Percentiles rank a stretch among this genome's conserved stretches.
These are phyloP conservation scores for Agrotis clavis DNA, from an alignment of 2,888 invertebrate species.

Conservation along the genomic window DNA sequence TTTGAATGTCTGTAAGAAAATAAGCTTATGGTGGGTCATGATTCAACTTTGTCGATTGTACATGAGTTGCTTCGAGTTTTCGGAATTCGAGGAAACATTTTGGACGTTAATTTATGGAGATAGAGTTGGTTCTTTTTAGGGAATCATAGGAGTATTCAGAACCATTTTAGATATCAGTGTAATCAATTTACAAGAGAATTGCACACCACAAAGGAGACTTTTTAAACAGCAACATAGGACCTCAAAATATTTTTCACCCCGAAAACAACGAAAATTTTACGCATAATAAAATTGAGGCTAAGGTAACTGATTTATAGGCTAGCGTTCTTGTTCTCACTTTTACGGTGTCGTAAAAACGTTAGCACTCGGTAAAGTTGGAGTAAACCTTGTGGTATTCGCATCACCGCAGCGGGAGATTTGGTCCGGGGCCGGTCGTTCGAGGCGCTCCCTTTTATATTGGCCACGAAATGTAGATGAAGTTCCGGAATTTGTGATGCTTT, in stretches of 20 bases:
- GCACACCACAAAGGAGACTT: neutral
- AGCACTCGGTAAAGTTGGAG: slow-evolving; percentile 50
- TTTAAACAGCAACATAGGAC: slow-evolving; percentile 1
- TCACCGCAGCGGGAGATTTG: slow-evolving; percentile 51
- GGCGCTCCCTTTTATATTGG: slow-evolving; percentile 46
- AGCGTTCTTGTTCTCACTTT: slow-evolving; percentile 54
- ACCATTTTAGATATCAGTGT: neutral
- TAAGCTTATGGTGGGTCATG: too few species aligned
- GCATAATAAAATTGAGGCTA: slow-evolving; percentile 37
- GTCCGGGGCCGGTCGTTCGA: slow-evolving; percentile 46
- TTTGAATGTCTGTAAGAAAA: too few species aligned
- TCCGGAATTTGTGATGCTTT: slow-evolving; percentile 27
- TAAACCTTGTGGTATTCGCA: slow-evolving; percentile 58
- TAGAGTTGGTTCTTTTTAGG: neutral
- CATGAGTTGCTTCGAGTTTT: neutral
- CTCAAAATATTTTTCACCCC: slow-evolving; percentile 2
- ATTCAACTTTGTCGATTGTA: too few species aligned
- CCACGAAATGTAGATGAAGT: slow-evolving; percentile 36
- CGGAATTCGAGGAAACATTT: neutral
- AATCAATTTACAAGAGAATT: neutral
- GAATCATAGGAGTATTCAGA: neutral
- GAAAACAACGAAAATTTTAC: neutral
- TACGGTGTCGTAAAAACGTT: slow-evolving; percentile 60
- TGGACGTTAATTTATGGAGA: too few species aligned
- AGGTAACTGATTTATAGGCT: slow-evolving; percentile 51